Base-by-base conservation (phyloP, 1,140 invertebrate species). In the Phocides pigmalion region DNA sequence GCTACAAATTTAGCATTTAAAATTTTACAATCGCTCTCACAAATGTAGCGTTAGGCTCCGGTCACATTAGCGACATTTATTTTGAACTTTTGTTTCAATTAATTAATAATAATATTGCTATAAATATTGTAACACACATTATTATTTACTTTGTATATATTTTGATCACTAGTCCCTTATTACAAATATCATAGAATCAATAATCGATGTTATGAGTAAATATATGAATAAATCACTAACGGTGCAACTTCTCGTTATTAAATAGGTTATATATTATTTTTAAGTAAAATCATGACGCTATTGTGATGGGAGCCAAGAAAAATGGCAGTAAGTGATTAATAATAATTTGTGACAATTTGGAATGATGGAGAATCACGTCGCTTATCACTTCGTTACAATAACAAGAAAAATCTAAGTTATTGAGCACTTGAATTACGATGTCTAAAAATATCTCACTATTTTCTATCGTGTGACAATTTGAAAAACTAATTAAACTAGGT, bases 1-100 rank as follows among this genome's bases (percentile, higher is more conserved):
- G 82, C 83, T 87, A 89, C 79, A 83, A 62, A 74, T 80, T 78
- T 76, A 80, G 66, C 67, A 25, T 79, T 73, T 84, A 68, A 75
- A 71, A 73, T 64, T 66, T 74, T 73, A 72, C 71, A 73, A 69
- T 73, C 68, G 69, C 81, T 83, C 79, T 79, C 81, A 82, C 81
- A 84, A 79, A 83, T 83, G 70, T 78, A 74, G 76, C 72, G 51
- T 66, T 53, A 70, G 62, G 46, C 62, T 42, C 62, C 64, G 53
- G 64, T 66, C 63, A 69, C 68, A 72, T 35, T 53, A 64, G 50
- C 59, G 39, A 35, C 53, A 32, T 6, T 39, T 19, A 37, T 47
- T 61, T 61, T 59, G 42, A 49, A 58, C 59, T 56, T 62, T 56
- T 25, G 28, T 25, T 41, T 47, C 58, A 49, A 25, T 42, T 9